Evolutionary conservation across 1,140 invertebrate genomes (phyloP), one percentile per base, ranked within the genome.

Genomic region (Hypothenemus hampei): DNA sequence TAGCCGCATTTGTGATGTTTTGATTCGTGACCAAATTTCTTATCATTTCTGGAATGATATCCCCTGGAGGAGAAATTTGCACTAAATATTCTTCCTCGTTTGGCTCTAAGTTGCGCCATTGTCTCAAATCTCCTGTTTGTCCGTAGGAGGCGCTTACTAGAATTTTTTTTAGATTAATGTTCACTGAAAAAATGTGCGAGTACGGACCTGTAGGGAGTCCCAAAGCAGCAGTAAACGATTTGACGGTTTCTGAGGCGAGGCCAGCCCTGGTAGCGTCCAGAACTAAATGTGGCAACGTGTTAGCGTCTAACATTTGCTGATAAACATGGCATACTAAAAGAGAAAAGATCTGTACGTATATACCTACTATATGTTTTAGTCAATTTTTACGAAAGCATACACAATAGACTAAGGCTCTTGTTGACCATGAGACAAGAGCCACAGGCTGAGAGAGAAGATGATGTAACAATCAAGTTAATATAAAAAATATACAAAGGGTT

Each of bases 1-100:
- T 87, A 2, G 89, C 93, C 15, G 92, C 90, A 72, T 92, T 93
- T 11, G 86, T 91, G 36, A 94, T 88, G 62, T 93, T 91, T 71
- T 93, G 84, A 20, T 80, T 75, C 2, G 78, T 76, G 1, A 91
- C 86, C 50, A 95, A 82, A 36, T 87, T 85, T 37, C 89, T 75
- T 0, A 96, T 79, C 3, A 84, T 80, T 68, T 92, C 86, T 0
- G 89, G 84, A 47, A 92, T 81, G 7, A 92, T 74, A 65, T 93
- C 89, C 0, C 82, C 83, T 1, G 91, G 91, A 1, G 89, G 87
- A 76, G 85, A 86, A 22, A 94, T 73, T 70, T 84, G 81, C 13
- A 83, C 77, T 8, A 91, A 69, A 72, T 84, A 90, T 53, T 79
- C 81, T 29, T 79, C 77, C 65, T 91, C 82, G 23, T 82, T 78